These are phyloP conservation scores for Hyalella azteca DNA, from an alignment of 2,888 invertebrate species.

Conservation along the genomic window DNA sequence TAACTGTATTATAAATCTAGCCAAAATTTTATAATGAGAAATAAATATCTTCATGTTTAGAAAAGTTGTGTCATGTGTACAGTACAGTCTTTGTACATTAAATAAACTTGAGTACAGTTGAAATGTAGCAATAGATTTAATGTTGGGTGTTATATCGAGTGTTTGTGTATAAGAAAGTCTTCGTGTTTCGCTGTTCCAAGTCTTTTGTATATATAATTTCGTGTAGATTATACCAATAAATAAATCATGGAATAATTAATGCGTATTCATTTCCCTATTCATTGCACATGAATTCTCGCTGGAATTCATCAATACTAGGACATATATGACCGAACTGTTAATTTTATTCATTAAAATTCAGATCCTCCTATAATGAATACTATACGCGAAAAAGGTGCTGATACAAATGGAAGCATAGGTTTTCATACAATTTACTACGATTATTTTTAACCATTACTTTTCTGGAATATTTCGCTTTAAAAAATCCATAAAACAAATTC, in stretches of 20 bases:
- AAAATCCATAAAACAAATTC: too few species aligned
- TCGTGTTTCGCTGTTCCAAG: conserved; percentile 25
- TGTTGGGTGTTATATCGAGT: conserved; percentile 14
- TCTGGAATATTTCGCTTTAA: too few species aligned
- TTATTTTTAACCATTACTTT: too few species aligned
- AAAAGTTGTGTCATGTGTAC: background rate
- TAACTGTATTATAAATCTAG: too few species aligned
- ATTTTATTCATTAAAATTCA: too few species aligned
- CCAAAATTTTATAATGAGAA: too few species aligned
- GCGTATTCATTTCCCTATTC: background rate
- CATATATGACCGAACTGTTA: too few species aligned
- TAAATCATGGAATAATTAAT: background rate
- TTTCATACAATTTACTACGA: too few species aligned
- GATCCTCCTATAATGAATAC: too few species aligned
- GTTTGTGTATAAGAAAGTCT: conserved; percentile 27
- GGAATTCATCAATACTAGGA: too few species aligned
- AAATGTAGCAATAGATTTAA: background rate
- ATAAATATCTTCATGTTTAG: background rate
- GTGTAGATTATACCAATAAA: background rate
- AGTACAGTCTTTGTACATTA: background rate
- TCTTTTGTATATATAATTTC: conserved; percentile 24
- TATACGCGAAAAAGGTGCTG: too few species aligned
- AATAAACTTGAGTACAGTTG: background rate
- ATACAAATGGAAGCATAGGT: too few species aligned
- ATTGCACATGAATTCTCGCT: background rate